Evolutionary conservation across 2,113 vertebrate species (phyloP), one percentile per base, ranked within the genome.

Genomic region (Grus americana): DNA sequence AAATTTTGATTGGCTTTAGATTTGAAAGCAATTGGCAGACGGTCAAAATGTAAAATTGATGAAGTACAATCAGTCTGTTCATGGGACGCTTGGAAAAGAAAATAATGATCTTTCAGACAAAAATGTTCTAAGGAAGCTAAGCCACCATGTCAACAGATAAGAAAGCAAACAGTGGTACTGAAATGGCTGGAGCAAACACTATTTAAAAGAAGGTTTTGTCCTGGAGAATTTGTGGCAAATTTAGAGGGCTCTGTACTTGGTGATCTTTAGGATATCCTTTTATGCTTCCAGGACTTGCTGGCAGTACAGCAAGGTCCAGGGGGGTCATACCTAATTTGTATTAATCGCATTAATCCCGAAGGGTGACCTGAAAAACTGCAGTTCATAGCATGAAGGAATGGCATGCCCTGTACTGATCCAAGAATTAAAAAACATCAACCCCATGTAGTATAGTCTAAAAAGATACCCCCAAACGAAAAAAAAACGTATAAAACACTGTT

Each of bases 31-130:
- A 63, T n/a, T 97, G 95, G 97, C 92, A 92, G 94, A 40, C 2
- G 0, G 73, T 93, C 96, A 97, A 96, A 92, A 87, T 90, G 90
- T 92, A 79, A 95, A 96, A 92, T 70, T 93, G 91, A 94, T 96
- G 84, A 96, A 90, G 81, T 76, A 96, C 92, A 96, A 96, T 94
- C 46, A 15, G 78, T 74, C 92, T 94, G 91, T 96, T 97, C 93
- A 96, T 92, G 87, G 83, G 83, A 92, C n/a, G 7, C 87, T 87
- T 96, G 78, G 86, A 91, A 95, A 97, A 90, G 83, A 94, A 96
- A 95, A 95, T 94, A 97, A 95, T 88, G 94, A 91, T 95, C 74
- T 90, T 90, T 86, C 74, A 97, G 90, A 96, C 72, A 96, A 96
- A 97, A 96, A 91, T 86, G 87, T 88, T 93, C 81, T 46, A 68